Percentiles rank a stretch among this genome's conserved stretches.
Evolutionary conservation across 2,888 invertebrate genomes (phyloP).

Genomic region (Heteromurus nitidus): DNA sequence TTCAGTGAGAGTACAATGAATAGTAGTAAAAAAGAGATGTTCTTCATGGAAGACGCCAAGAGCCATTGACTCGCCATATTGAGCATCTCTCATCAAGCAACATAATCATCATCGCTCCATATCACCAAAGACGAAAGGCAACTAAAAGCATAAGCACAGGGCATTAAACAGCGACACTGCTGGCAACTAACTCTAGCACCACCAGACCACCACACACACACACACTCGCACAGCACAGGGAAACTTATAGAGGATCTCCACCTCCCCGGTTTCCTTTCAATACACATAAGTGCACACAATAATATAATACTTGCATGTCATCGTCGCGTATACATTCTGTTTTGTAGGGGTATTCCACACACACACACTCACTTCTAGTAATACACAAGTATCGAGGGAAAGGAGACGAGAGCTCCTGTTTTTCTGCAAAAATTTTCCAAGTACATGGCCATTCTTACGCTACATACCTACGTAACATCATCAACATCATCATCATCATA

Average conservation of each 20-base stretch:
- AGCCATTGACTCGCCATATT: slow-evolving; percentile 73
- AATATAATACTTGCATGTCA: slow-evolving; percentile 59
- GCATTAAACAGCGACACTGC: slow-evolving; percentile 12
- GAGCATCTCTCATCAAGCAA: slow-evolving; percentile 62
- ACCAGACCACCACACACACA: slow-evolving; percentile 11
- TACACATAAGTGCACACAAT: slow-evolving; percentile 62
- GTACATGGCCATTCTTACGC: slow-evolving; percentile 54
- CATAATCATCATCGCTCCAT: slow-evolving; percentile 48
- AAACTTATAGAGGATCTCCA: slow-evolving; percentile 55
- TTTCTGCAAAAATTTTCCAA: slow-evolving; percentile 58
- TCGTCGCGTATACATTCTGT: slow-evolving; percentile 29
- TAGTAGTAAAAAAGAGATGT: slow-evolving; percentile 18
- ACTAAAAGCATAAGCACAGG: slow-evolving; percentile 20
- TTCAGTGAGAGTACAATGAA: neutral
- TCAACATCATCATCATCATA: slow-evolving; percentile 8
- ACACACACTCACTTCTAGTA: slow-evolving; percentile 8
- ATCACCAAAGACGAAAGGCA: slow-evolving; percentile 19
- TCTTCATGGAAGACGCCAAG: slow-evolving; percentile 69
- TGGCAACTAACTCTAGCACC: neutral
- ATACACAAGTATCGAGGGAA: neutral
- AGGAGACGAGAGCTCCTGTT: slow-evolving; percentile 30
- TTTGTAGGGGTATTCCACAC: neutral
- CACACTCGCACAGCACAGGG: slow-evolving; percentile 9
- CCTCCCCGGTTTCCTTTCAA: slow-evolving; percentile 62
- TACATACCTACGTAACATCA: slow-evolving; percentile 50